phyloP scores from a whole-genome alignment of 2,797 vertebrate genomes.

The Rhinophrynus dorsalis region DNA sequence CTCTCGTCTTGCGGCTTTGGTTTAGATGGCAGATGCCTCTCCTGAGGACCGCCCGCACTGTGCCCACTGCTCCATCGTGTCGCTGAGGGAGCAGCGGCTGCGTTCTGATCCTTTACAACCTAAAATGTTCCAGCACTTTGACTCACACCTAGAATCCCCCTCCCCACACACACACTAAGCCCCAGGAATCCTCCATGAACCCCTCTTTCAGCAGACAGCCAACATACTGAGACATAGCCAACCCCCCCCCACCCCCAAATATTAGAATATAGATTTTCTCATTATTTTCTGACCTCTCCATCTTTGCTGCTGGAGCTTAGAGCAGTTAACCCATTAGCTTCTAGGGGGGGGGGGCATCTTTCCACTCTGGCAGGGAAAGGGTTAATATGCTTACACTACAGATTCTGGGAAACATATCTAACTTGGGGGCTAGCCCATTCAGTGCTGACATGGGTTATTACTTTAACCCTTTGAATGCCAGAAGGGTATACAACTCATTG shows the following conservation, averaged over 20 bases:
- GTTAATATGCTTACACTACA: constrained; percentile 25
- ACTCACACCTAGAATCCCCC: constrained; percentile 39
- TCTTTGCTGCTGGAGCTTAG: constrained; percentile 36
- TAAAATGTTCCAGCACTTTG: constrained; percentile 48
- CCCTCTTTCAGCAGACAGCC: constrained; percentile 2
- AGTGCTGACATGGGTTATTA: too few relatives aligned
- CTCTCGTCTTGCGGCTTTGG: constrained; percentile 65
- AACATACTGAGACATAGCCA: constrained; percentile 20
- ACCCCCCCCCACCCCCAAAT: not conserved
- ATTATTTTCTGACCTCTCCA: constrained; percentile 10
- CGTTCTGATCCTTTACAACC: constrained; percentile 41
- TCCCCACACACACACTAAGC: too few relatives aligned
- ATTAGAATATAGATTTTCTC: constrained; percentile 3
- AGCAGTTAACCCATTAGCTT: constrained; percentile 8
- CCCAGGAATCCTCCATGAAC: constrained; percentile 12
- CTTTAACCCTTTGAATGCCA: constrained; percentile 3
- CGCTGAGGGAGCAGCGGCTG: constrained; percentile 37
- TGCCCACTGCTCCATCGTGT: constrained; percentile 32
- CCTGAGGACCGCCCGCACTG: constrained; percentile 44
- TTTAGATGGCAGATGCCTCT: constrained; percentile 68
- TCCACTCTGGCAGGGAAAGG: constrained; percentile 12
- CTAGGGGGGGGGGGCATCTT: constrained; percentile 5
- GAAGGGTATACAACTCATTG: too few relatives aligned
- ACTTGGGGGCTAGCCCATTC: too few relatives aligned
- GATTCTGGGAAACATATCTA: constrained; percentile 1